Base-by-base conservation (phyloP, 2,797 vertebrate species). In the Gymnoscopelus microlampas region DNA sequence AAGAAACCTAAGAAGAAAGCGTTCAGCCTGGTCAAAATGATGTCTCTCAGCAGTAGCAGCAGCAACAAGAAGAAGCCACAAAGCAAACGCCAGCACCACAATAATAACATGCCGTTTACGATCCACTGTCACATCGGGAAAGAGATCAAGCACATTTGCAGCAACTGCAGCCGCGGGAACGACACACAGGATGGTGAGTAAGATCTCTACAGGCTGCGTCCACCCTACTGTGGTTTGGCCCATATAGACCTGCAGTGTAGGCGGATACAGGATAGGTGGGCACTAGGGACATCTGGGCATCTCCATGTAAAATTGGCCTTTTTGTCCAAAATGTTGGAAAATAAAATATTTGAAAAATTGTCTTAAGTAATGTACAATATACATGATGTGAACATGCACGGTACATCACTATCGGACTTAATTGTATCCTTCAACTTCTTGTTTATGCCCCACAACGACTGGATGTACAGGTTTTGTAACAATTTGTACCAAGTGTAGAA, bases 141-240 rank as follows among this genome's bases (percentile, higher is more conserved):
- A 88, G 98, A 99, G 93, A 97, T 99, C 76, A 99, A 99, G 90
- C 98, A 98, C 92, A 99, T 99, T 84, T 99, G 98, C 96, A 96
- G 98, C 94, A 98, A 98, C 86, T 98, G 98, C 95, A 97, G 98
- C 84, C 96, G 97, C 56, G 97, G 96, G 75, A 95, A 96, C 87
- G 95, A 94, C 86, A 91, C 95, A 71, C 95, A 93, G 83, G 95
- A 97, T 83, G 98, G 98, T 99, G 95, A 98, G 97, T 95, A 68
- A 19, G 53, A 29, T 29, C 2, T 29, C 19, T 1, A 19, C 19
- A 19, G 26, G 26, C 26, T 29, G 26, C 26, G 2, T 29, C 26
- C 26, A 60, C 26, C 19, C 24, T 60, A 12, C 53, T 51, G 73
- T 29, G 81, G 56, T 24, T 70, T 82, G 73, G 73, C 73, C 71